A percentile compares a stretch with the other conserved stretches of the same genome.
Conservation (phyloP, 2,797 vertebrate species). For the Sebastolobus alascanus region DNA sequence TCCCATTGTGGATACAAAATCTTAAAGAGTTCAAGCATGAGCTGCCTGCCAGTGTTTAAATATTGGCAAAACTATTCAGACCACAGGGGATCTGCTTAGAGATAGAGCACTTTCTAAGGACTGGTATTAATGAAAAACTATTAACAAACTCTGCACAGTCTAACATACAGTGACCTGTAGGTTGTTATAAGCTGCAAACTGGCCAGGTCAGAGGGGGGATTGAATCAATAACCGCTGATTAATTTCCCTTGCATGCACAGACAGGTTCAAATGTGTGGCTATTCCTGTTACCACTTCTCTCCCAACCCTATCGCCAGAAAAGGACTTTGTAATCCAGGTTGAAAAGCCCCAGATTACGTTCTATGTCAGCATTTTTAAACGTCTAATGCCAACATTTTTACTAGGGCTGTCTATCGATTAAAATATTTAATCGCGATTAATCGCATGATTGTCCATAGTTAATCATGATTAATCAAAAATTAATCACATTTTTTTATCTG, state of each 20-base stretch:
- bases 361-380: background rate
- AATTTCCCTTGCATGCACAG: background rate
- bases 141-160: conserved; percentile 19
- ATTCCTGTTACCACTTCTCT: background rate
- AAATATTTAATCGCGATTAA: too few species aligned
- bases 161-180: conserved; percentile 5
- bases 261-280: background rate
- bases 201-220: conserved; percentile 4
- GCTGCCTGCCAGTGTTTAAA: conserved; percentile 62
- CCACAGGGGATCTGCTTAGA: conserved; percentile 42
- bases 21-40: conserved; percentile 56
- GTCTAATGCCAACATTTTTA: fast-evolving
- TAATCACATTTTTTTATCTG: too few species aligned
- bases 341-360: background rate
- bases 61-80: conserved; percentile 52
- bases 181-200: conserved; percentile 2
- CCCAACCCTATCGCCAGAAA: background rate
- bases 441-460: too few species aligned
- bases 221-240: conserved; percentile 11
- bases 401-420: too few species aligned
- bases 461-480: too few species aligned
- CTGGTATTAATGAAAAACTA: conserved; percentile 38
- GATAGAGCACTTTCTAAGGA: conserved; percentile 42
- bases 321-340: background rate
- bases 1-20: conserved; percentile 63